Base-by-base conservation (phyloP, 2,797 vertebrate genomes). In the Melanotaenia nigrans region DNA sequence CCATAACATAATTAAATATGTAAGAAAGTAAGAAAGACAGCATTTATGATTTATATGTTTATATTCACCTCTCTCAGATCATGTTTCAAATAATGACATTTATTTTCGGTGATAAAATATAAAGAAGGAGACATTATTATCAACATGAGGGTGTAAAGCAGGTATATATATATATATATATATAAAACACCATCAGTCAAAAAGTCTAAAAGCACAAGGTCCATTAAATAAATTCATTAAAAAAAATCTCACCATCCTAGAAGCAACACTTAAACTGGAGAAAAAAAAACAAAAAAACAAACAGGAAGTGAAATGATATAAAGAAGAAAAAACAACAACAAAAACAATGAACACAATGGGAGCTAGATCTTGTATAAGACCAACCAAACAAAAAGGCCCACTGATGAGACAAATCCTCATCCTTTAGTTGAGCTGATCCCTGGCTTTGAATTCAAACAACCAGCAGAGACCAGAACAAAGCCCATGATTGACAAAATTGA, bases 401-500 rank as follows among this genome's bases (percentile, higher is more conserved):
- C 85, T 91, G 85, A 90, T 86, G 76, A 79, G 75, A 71, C 64
- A 77, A 78, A 87, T 77, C 65, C 71, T 56, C 75, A 62, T 77
- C 80, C 77, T 75, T 81, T 68, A 47, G 61, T 53, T 65, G 59
- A 85, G 75, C 84, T 78, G 73, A 87, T 80, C 71, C 83, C 67
- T 2, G 57, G 82, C 69, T 87, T 59, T 1, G 84, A 87, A 86
- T 83, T 89, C 85, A 90, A 92, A 89, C 78, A 84, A 84, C 75
- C 74, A 73, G 54, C 73, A 73, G 61, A 61, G 79, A 75, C 65
- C 72, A 75, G 87, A 87, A 92, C 90, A 93, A 92, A 91, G 90
- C 73, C 65, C 22, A 3, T 84, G 88, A 93, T 90, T 91, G 91
- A 93, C 73, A 75, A 84, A 88, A 89, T 47, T 60, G 80, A 85